Base-by-base conservation (phyloP, 2,797 vertebrate species). In the Ctenopoma multispine region DNA sequence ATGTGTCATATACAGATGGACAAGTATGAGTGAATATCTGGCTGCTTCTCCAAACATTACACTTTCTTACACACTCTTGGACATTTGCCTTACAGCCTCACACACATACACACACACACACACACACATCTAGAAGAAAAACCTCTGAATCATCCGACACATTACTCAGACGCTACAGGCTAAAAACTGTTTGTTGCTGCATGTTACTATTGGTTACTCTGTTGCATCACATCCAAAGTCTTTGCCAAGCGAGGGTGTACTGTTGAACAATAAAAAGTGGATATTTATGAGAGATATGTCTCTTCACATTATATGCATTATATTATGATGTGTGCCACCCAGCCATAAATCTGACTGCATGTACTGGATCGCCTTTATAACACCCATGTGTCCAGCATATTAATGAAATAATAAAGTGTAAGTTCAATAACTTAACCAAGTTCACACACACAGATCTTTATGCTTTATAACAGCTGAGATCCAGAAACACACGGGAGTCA, bases 141-240 rank as follows among this genome's bases (percentile, higher is more conserved):
- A 70, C 18, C 50, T 76, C 38, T 77, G 83, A 86, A 84, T 85
- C 77, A 82, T 74, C 63, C 9, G 21, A 70, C 70, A 78, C 53
- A 90, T 90, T 84, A 90, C 81, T 89, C 88, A 88, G 63, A 74
- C 78, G 50, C 58, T 77, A 65, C 67, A 85, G 80, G 78, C 80
- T 82, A 75, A 83, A 81, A 77, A 80, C 63, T 74, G 73, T 90
- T 89, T 90, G 90, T 89, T 91, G 83, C 77, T 77, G 48, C 67
- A 23, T 49, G 89, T 90, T 87, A 70, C 86, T 63, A 86, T 84
- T 86, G 87, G 87, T 85, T 79, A 91, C 88, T 62, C 54, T 54
- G 69, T 80, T 87, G 61, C 75, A 80, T 86, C 84, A 88, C 65
- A 73, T 80, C 43, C n/a, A 53, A 77, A 20, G 44, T 63, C 40